Evolutionary conservation across 2,888 invertebrate species (phyloP).

Genomic region (Cantharis nigra): DNA sequence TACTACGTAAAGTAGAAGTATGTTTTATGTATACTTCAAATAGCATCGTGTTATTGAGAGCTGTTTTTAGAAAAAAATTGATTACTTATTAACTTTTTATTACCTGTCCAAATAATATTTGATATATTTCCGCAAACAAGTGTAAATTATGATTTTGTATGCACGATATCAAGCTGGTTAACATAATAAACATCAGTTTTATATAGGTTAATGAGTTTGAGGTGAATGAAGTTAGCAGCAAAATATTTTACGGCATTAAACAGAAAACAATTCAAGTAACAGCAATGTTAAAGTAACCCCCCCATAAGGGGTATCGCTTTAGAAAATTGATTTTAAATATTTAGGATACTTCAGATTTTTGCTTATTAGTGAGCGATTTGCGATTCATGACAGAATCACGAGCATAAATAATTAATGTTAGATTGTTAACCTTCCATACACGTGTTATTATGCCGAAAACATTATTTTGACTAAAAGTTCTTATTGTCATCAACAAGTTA

Average conservation of each 20-base stretch:
- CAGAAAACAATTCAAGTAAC: too few species aligned
- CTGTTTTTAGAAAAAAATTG: too few species aligned
- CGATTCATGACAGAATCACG: background rate
- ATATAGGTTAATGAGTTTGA: background rate
- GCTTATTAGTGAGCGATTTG: background rate
- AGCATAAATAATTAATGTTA: background rate
- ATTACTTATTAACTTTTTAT: background rate
- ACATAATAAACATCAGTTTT: background rate
- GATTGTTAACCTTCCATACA: background rate
- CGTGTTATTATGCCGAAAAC: background rate
- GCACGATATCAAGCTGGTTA: background rate
- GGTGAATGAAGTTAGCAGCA: background rate
- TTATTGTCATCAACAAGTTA: slow-evolving; percentile 23
- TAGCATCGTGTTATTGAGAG: too few species aligned
- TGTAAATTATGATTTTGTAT: background rate
- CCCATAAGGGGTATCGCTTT: too few species aligned
- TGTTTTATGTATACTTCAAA: too few species aligned
- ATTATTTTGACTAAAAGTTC: slow-evolving; percentile 9
- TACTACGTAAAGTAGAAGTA: too few species aligned
- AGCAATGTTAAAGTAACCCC: too few species aligned
- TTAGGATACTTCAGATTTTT: background rate
- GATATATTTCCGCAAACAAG: background rate
- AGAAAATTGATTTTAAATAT: background rate
- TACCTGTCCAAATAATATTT: background rate
- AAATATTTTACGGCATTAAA: background rate